Conservation (phyloP, 1,140 invertebrate species). For the Apis mellifera region DNA sequence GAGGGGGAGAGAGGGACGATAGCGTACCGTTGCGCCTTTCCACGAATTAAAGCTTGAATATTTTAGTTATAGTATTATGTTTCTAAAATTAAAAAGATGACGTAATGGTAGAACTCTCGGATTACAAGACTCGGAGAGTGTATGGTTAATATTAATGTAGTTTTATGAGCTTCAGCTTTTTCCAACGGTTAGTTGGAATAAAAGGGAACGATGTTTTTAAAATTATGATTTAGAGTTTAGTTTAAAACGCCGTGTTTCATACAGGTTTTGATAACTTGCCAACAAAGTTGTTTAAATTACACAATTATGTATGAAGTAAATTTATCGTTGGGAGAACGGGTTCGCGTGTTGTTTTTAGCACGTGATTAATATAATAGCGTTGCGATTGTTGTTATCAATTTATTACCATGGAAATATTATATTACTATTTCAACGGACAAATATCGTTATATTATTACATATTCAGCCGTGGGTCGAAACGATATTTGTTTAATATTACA, state of each 20-base stretch:
- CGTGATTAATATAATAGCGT: constrained; percentile 26
- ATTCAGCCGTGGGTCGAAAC: too few species aligned
- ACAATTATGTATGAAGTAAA: constrained; percentile 34
- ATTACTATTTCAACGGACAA: not conserved
- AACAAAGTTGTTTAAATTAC: constrained; percentile 33
- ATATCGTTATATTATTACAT: constrained; percentile 1
- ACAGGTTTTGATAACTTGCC: constrained; percentile 34
- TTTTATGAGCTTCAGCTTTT: not conserved
- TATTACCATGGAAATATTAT: constrained; percentile 7
- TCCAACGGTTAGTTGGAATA: not conserved
- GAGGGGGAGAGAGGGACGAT: not conserved
- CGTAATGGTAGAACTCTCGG: not conserved
- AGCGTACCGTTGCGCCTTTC: not conserved
- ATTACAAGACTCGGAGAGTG: not conserved
- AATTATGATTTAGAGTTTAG: constrained; percentile 26
- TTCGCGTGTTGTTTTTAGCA: constrained; percentile 25
- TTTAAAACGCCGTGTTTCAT: not conserved
- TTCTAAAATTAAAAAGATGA: not conserved
- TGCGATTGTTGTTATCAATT: constrained; percentile 36
- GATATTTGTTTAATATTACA: constrained; percentile 7
- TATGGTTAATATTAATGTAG: not conserved
- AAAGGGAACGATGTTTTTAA: not conserved
- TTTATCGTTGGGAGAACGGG: constrained; percentile 11
- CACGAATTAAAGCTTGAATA: not conserved
- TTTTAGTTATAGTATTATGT: not conserved